Conservation (phyloP, 2,888 invertebrate species). For the Lacanobia wlatinum region DNA sequence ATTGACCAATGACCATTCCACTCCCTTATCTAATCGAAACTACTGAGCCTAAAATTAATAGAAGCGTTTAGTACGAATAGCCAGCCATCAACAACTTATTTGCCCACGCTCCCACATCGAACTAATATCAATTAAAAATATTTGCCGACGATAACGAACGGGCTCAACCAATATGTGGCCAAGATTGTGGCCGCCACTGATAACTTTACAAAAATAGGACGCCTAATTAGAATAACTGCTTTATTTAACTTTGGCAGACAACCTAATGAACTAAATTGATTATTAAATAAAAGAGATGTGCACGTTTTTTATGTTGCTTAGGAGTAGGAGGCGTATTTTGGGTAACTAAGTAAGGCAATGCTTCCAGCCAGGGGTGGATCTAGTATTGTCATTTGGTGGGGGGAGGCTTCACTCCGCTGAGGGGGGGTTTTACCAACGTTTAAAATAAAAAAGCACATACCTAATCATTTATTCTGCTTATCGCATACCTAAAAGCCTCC, state of each 20-base stretch:
- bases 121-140: slow-evolving; percentile 63
- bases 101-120: slow-evolving; percentile 55
- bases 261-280: slow-evolving; percentile 58
- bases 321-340: not conserved
- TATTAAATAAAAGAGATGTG: slow-evolving; percentile 21
- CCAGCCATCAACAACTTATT: not conserved
- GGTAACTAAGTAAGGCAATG: not conserved
- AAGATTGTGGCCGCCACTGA: slow-evolving; percentile 62
- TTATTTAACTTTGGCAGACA: slow-evolving; percentile 40
- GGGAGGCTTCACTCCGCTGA: no score
- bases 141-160: slow-evolving; percentile 68
- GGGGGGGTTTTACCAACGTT: no score
- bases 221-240: slow-evolving; percentile 54
- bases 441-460: no score
- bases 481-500: no score
- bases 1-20: no score
- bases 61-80: no score
- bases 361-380: no score
- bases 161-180: slow-evolving; percentile 69
- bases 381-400: no score
- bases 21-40: no score
- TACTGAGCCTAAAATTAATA: no score
- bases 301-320: not conserved
- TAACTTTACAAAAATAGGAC: slow-evolving; percentile 66
- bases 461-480: no score